Evolutionary conservation across 1,140 invertebrate genomes (phyloP), one percentile per base, ranked within the genome.

Genomic region (Triops longicaudatus): DNA sequence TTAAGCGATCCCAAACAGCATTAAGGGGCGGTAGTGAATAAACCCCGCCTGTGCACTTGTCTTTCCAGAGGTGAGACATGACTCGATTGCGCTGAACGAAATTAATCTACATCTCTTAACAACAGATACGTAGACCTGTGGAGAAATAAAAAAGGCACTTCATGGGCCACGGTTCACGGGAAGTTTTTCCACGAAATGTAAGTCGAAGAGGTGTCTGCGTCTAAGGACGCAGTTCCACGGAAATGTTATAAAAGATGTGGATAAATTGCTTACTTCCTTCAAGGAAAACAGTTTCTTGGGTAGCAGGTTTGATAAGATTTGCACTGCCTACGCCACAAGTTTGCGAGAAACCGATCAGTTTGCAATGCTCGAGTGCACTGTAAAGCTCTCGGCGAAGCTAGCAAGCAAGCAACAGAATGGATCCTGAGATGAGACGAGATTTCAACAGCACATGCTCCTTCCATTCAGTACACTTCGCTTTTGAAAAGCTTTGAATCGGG

Each of bases 401-500:
- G n/a, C 50, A n/a, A n/a, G 50, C 50, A 63, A 37, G 31, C 31
- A 37, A 7, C 22, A 63, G 50, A 63, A 22, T 22, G 50, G 50
- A 63, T 10, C 50, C n/a, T 9, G 50, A 4, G 50, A 63, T 63
- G 50, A 63, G 50, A 63, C 22, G 50, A 22, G 50, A 63, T 63
- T 63, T 63, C 50, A 63, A 63, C 50, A 63, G 50, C 50, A 63
- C 50, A 63, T 63, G 50, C 50, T 63, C 50, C 50, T 63, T 63
- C 50, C 50, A 63, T 14, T 63, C 50, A 1, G 50, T 17, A 63
- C 22, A n/a, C 50, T 22, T 63, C 50, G 50, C n/a, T 63, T 63
- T 63, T 63, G 10, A n/a, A 63, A 63, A 63, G 22, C 17, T 22
- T 63, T 17, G 50, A 63, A 63, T n/a, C 50, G 50, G 50, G 50